Percentiles rank a stretch among this genome's conserved stretches.
Conservation (phyloP, 1,140 invertebrate species). For the Lucilia sericata region DNA sequence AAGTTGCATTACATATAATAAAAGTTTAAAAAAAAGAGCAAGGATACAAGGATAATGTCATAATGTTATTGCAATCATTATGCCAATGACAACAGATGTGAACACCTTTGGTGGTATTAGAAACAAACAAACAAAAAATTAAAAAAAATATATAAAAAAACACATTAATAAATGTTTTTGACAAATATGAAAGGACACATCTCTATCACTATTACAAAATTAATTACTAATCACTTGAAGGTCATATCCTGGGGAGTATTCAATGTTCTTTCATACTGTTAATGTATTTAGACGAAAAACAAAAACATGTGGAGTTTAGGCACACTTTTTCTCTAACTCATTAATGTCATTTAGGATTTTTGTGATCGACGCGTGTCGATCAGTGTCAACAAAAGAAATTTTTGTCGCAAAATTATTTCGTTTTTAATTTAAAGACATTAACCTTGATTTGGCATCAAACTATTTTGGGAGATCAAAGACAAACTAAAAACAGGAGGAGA, state of each 20-base stretch:
- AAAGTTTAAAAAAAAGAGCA: background rate
- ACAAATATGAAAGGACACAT: background rate
- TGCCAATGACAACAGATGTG: slow-evolving; percentile 12
- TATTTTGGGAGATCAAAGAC: background rate
- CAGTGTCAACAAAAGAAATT: background rate
- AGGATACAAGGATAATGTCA: background rate
- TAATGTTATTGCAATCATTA: background rate
- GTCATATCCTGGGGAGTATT: background rate
- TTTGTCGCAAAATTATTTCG: background rate
- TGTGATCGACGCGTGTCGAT: background rate
- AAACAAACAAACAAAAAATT: background rate
- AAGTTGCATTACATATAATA: background rate
- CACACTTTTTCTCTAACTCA: background rate
- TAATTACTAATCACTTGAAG: slow-evolving; percentile 24
- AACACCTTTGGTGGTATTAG: background rate
- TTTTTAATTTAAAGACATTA: background rate
- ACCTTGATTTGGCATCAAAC: slow-evolving; percentile 20
- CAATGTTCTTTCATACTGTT: background rate
- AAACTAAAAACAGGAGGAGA: background rate
- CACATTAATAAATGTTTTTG: background rate
- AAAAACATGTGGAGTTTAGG: slow-evolving; percentile 2
- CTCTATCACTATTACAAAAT: background rate
- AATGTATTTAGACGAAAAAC: too few relatives aligned
- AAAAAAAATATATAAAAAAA: background rate
- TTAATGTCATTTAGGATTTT: background rate